phyloP scores from a whole-genome alignment of 2,797 vertebrate species.

The Gila robusta region DNA sequence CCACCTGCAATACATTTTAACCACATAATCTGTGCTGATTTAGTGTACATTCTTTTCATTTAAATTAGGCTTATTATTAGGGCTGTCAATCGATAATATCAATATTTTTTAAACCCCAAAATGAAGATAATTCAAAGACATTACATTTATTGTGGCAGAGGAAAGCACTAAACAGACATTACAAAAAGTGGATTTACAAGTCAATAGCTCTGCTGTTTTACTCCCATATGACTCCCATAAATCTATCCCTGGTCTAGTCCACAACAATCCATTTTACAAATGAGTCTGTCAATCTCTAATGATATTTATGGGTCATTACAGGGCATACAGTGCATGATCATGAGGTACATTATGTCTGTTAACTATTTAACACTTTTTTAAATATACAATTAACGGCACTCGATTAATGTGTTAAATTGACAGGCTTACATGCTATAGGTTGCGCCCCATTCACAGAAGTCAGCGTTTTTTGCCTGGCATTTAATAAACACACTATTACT shows the following conservation, averaged over 20 bases:
- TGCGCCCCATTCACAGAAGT: not conserved
- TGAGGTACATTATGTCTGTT: not conserved
- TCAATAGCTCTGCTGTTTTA: not conserved
- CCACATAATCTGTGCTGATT: not conserved
- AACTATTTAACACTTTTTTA: not conserved
- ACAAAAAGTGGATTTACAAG: not conserved
- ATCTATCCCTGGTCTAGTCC: not conserved
- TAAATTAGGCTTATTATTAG: not conserved
- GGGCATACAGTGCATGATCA: not conserved
- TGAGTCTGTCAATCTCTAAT: not conserved
- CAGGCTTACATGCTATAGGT: not conserved
- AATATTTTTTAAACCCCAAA: not conserved
- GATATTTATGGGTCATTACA: not conserved
- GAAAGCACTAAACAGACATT: not conserved
- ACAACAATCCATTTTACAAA: constrained; percentile 8
- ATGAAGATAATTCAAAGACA: not conserved
- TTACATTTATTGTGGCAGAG: not conserved
- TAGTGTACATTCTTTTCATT: not conserved
- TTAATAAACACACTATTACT: not conserved
- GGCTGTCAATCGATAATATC: not conserved
- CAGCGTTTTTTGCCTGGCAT: not conserved
- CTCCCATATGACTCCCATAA: not conserved
- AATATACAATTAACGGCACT: constrained; percentile 12
- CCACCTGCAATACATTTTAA: not conserved
- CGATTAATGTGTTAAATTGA: not conserved